Base-by-base conservation (phyloP, 2,113 vertebrate genomes). In the Orcinus orca region DNA sequence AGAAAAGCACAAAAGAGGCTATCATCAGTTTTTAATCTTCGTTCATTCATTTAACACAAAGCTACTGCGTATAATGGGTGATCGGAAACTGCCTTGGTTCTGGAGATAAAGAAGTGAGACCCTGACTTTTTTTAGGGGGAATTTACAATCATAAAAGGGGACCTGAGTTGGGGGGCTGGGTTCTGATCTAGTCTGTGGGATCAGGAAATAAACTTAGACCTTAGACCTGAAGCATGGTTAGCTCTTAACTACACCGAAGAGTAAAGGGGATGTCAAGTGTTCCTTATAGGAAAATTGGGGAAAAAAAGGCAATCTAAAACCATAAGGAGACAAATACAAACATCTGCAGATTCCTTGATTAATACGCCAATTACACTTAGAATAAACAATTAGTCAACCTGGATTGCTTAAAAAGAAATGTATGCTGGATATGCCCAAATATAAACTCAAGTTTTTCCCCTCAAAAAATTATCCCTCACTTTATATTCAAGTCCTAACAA, bases 401-500 rank as follows among this genome's bases (percentile, higher is more conserved):
- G 15, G n/a, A 90, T 44, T 86, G 14, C 60, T 80, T 95, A 55
- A 63, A 90, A 94, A 90, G 13, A 95, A 71, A 71, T 65, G 11
- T 77, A 50, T 65, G 21, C 8, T 88, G 17, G 3, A 84, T 73
- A 71, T 60, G 33, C 25, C 41, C 38, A 85, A 96, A 53, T 81
- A 88, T 36, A 88, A 71, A 4, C 21, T 93, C 41, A 95, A 90
- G 23, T 41, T 41, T 91, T 86, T 60, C 50, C 47, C 44, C 38
- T 62, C 14, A 70, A 80, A 47, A 70, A 88, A 38, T 25, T 58
- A 91, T 76, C 20, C 21, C 62, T 83, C 41, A 47, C 9, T 95
- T 96, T 93, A 83, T 77, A 95, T 31, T 95, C 29, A 89, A 92
- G 21, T 88, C 62, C 26, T 83, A 8, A 97, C 33, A 88, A 95